Conservation (phyloP, 2,113 vertebrate species). For the Pongo pygmaeus region DNA sequence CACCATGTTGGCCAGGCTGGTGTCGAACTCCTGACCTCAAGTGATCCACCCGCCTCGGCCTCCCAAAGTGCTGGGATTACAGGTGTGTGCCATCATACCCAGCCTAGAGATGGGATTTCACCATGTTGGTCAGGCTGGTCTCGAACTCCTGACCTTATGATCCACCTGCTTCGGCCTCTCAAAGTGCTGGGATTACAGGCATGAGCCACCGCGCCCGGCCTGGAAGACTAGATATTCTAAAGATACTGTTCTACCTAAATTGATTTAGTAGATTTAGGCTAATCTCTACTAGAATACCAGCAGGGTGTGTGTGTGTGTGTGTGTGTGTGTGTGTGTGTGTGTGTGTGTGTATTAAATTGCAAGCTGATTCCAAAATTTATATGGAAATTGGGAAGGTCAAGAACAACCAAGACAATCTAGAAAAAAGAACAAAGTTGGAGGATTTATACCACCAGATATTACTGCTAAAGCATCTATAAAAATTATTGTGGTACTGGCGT, state of each 20-base stretch:
- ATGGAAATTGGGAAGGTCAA: not conserved
- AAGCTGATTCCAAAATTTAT: conserved; percentile 20
- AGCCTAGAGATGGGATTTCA: no score
- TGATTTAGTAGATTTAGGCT: not conserved
- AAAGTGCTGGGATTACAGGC: no score
- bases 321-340: not conserved
- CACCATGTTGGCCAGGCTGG: no score
- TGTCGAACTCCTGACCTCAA: no score
- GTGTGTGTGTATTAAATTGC: not conserved
- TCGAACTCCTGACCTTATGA: no score
- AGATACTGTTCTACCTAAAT: not conserved
- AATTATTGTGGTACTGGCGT: not conserved
- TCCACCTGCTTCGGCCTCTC: no score
- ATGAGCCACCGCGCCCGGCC: not conserved
- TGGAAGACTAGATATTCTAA: not conserved
- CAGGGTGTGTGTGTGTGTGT: not conserved
- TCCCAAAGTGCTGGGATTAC: no score
- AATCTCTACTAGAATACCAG: not conserved
- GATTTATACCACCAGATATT: not conserved
- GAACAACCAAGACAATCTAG: not conserved
- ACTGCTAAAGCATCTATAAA: not conserved
- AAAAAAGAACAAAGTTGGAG: not conserved
- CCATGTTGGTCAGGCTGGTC: no score
- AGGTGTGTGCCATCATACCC: no score
- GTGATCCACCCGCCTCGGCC: no score